These are phyloP conservation scores for Myodes glareolus DNA, from an alignment of 2,113 vertebrate species.

Conservation along the genomic window DNA sequence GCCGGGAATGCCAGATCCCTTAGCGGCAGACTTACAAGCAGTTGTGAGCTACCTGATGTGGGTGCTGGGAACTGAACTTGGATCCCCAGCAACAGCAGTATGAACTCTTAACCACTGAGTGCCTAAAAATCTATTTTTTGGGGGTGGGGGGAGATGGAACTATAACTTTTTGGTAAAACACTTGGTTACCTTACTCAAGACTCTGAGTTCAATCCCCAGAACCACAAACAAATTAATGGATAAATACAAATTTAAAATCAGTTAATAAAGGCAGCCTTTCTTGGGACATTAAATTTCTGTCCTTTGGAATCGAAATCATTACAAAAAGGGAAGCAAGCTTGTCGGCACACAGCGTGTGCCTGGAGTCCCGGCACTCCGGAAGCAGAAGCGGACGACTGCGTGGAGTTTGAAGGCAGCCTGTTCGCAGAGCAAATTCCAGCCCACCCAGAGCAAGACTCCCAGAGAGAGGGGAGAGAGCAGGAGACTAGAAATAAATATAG, in stretches of 20 bases:
- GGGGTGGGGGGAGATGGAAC: neutral
- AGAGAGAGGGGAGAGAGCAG: fast-evolving
- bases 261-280: neutral
- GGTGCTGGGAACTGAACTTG: neutral
- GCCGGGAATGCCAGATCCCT: neutral
- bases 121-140: neutral
- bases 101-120: neutral
- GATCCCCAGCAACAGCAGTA: neutral
- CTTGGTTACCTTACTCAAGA: neutral
- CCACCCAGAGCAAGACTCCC: neutral
- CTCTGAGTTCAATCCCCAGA: neutral
- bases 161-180: neutral
- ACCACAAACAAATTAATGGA: neutral
- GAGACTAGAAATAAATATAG: neutral
- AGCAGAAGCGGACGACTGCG: neutral
- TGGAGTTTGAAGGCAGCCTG: neutral
- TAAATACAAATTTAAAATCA: neutral
- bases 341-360: neutral
- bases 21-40: neutral
- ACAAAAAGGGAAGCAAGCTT: neutral
- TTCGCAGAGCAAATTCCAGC: neutral
- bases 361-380: neutral
- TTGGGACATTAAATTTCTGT: neutral
- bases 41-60: neutral
- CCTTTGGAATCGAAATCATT: slow-evolving; percentile 37